Percentiles rank a stretch among this genome's conserved stretches.
Evolutionary conservation across 2,113 vertebrate species (phyloP).

Genomic region (Heliornis fulica): DNA sequence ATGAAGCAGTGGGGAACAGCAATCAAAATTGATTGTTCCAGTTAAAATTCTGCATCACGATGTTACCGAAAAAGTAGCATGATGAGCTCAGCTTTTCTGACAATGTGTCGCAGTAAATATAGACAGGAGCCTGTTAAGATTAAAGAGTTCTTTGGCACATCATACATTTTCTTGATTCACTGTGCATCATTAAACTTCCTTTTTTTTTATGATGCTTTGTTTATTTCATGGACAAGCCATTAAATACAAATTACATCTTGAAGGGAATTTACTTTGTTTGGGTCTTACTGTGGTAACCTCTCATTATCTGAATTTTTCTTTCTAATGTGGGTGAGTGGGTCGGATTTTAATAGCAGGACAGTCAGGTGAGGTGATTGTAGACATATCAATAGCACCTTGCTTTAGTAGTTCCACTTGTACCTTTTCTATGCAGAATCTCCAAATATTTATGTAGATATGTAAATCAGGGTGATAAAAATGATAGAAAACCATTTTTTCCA

Average conservation of each 20-base stretch:
- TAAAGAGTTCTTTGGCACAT: neutral
- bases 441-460: conserved; percentile 41
- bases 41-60: neutral
- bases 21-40: conserved; percentile 29
- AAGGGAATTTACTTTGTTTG: conserved; percentile 11
- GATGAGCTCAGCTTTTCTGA: conserved; percentile 24
- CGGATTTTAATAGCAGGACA: neutral
- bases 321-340: neutral
- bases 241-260: conserved; percentile 63
- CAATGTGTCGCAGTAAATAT: neutral
- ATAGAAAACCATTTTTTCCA: neutral
- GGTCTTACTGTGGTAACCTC: neutral
- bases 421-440: conserved; percentile 1
- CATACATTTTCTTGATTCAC: conserved; percentile 56
- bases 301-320: conserved; percentile 36
- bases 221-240: conserved; percentile 58
- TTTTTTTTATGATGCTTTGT: conserved; percentile 54
- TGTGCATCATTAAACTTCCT: conserved; percentile 13
- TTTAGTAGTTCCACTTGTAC: neutral
- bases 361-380: neutral
- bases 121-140: neutral
- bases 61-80: neutral
- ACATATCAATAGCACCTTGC: neutral
- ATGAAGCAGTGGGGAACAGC: neutral
- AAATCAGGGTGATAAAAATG: conserved; percentile 49